These are phyloP conservation scores for Aphelenchoides avenae DNA, from an alignment of 1,140 invertebrate genomes.

Conservation along the genomic window DNA sequence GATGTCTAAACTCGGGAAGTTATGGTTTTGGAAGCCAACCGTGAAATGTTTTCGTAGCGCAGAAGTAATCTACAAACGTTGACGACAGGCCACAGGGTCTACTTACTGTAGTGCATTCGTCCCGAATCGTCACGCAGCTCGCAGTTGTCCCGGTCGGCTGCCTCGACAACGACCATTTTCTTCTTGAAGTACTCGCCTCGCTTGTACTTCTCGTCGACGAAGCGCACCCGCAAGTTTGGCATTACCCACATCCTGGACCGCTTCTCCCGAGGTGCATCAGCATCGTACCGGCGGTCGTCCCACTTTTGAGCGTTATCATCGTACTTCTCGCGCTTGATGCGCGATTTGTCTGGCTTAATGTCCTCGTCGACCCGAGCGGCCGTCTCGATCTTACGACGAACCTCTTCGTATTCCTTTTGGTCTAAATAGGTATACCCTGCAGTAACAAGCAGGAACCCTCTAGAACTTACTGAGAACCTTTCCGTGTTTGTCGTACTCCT, in stretches of 20 bases:
- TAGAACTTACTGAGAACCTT: slow-evolving; percentile 23
- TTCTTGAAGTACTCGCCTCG: slow-evolving; percentile 17
- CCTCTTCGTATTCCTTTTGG: slow-evolving; percentile 2
- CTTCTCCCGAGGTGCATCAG: not conserved
- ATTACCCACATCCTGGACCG: not conserved
- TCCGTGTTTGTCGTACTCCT: slow-evolving; percentile 2
- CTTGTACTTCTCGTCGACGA: slow-evolving; percentile 16
- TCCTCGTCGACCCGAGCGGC: not conserved
- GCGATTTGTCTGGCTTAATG: slow-evolving; percentile 1
- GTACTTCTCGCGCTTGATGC: slow-evolving; percentile 1
- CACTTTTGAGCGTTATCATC: not conserved
- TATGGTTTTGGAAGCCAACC: too few relatives aligned
- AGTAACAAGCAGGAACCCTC: slow-evolving; percentile 1
- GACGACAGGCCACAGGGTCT: too few relatives aligned
- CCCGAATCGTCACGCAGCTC: slow-evolving; percentile 17
- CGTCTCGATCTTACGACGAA: not conserved
- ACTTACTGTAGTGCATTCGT: slow-evolving; percentile 7
- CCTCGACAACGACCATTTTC: slow-evolving; percentile 21
- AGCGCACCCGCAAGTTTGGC: slow-evolving; percentile 14
- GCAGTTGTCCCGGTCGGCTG: not conserved
- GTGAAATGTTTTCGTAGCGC: too few relatives aligned
- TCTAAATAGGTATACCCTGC: not conserved
- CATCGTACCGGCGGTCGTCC: not conserved
- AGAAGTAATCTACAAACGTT: too few relatives aligned
- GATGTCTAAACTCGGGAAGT: too few relatives aligned